Percentiles rank a stretch among this genome's conserved stretches.
Conservation (phyloP, 2,888 invertebrate genomes). For the Meghimatium bilineatum region DNA sequence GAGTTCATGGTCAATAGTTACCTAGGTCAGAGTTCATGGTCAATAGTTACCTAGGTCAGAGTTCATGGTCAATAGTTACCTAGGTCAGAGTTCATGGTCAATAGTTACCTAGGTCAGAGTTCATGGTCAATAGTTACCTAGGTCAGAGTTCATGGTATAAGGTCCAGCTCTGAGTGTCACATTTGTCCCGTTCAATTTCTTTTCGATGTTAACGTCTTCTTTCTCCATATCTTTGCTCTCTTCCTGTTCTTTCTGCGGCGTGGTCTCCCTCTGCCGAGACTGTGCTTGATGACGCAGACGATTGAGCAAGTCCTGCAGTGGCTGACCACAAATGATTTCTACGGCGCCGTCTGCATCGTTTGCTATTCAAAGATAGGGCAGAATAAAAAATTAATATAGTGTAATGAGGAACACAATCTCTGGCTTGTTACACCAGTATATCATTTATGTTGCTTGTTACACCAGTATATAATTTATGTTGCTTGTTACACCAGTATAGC, state of each 20-base stretch:
- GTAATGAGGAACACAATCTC: no score
- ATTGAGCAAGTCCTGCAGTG: constrained; percentile 58
- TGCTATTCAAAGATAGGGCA: no score
- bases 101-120: constrained; percentile 48
- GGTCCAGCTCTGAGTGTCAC: not conserved
- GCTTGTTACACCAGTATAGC: no score
- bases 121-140: constrained; percentile 34
- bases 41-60: no score
- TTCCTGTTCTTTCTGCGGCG: not conserved
- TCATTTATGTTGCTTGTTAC: no score
- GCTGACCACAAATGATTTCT: constrained; percentile 63
- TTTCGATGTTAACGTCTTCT: constrained; percentile 27
- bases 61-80: constrained; percentile 26
- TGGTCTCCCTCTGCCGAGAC: constrained; percentile 45
- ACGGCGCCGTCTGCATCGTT: constrained; percentile 62
- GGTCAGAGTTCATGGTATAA: constrained; percentile 42
- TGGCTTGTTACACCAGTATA: no score
- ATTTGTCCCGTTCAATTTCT: constrained; percentile 21
- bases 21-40: constrained; percentile 49
- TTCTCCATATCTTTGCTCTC: constrained; percentile 31
- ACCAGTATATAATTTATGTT: no score
- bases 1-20: not conserved
- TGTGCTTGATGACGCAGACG: constrained; percentile 52
- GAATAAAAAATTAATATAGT: no score
- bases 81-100: constrained; percentile 45